Evolutionary conservation across 2,113 vertebrate species (phyloP).

Genomic region (Sylvia atricapilla): DNA sequence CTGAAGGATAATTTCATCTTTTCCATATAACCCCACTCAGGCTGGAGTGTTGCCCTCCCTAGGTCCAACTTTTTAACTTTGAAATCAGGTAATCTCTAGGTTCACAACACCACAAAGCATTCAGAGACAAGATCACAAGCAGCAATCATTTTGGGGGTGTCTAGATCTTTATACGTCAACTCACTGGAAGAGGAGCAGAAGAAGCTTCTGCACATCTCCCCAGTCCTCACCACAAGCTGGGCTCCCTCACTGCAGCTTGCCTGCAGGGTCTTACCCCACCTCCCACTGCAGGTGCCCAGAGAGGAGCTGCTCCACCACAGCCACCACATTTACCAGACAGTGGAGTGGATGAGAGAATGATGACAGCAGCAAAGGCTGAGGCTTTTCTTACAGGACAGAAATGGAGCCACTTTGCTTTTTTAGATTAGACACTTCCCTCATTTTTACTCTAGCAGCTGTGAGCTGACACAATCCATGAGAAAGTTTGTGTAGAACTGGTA

Average conservation of each 20-base stretch:
- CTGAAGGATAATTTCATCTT: not conserved
- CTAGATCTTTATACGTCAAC: not conserved
- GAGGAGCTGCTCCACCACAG: fast-evolving
- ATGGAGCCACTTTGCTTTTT: not conserved
- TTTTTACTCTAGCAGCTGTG: not conserved
- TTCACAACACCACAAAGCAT: not conserved
- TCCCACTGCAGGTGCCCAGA: fast-evolving
- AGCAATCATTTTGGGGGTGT: fast-evolving
- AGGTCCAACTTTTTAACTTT: not conserved
- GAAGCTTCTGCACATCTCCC: fast-evolving
- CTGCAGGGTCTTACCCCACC: fast-evolving
- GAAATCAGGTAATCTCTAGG: not conserved
- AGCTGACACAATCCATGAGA: not conserved
- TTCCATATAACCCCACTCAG: not conserved
- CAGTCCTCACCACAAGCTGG: not conserved
- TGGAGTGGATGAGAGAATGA: fast-evolving
- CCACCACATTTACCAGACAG: fast-evolving
- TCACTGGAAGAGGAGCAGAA: not conserved
- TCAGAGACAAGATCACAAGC: not conserved
- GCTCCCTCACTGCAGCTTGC: not conserved
- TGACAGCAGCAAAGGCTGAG: fast-evolving
- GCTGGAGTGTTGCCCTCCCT: not conserved
- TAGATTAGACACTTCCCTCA: not conserved
- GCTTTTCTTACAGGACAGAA: not conserved
- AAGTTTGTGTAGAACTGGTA: not conserved